Conservation (phyloP, 2,797 vertebrate genomes). For the Coregonus ussuriensis region DNA sequence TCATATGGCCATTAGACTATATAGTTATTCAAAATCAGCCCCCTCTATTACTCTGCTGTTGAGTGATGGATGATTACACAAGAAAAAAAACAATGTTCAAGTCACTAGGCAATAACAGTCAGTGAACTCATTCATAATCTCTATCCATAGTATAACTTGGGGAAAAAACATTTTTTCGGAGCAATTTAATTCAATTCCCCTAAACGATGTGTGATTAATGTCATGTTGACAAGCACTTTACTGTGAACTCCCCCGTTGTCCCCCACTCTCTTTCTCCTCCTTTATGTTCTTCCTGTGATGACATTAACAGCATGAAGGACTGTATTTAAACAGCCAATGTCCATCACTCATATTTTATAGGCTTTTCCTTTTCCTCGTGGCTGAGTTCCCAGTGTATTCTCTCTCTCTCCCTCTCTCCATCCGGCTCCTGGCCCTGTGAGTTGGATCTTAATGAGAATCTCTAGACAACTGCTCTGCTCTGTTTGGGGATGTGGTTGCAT, state of each 20-base stretch:
- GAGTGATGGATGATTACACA: no score
- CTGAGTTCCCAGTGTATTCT: constrained; percentile 26
- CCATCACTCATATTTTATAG: constrained; percentile 38
- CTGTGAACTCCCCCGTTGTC: background rate
- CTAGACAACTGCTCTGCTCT: constrained; percentile 39
- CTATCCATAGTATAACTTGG: no score
- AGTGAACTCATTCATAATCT: no score
- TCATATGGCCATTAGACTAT: no score
- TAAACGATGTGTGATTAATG: no score
- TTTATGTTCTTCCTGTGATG: constrained; percentile 7
- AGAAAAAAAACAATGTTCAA: no score
- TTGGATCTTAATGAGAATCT: constrained; percentile 38
- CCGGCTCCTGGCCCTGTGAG: constrained; percentile 14
- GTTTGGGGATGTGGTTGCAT: constrained; percentile 27
- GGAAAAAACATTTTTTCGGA: no score
- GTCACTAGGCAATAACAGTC: no score
- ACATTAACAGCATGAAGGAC: constrained; percentile 20
- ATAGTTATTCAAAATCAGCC: no score
- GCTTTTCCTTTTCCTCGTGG: constrained; percentile 52
- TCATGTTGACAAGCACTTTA: background rate
- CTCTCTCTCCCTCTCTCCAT: background rate
- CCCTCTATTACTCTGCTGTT: no score
- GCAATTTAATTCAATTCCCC: no score
- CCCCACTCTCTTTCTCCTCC: background rate
- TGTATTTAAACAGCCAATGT: constrained; percentile 11